phyloP scores from a whole-genome alignment of 2,888 invertebrate genomes.

The Chymomyza procnemis region DNA sequence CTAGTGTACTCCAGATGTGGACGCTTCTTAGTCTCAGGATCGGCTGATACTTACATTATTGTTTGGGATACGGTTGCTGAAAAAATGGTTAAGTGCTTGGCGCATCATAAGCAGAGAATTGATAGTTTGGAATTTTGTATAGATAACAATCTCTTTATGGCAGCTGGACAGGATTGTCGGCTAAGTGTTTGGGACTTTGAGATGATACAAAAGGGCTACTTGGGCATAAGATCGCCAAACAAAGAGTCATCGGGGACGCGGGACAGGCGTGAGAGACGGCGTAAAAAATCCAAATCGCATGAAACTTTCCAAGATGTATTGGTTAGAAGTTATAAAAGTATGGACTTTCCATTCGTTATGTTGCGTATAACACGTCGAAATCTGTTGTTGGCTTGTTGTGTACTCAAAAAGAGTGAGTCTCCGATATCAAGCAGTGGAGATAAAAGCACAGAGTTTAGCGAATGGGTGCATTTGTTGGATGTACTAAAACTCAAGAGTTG shows the following conservation, averaged over 20 bases:
- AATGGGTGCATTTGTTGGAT: conserved; percentile 37
- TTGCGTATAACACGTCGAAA: conserved; percentile 37
- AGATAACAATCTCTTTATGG: conserved; percentile 47
- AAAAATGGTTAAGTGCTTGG: conserved; percentile 23
- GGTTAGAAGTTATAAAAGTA: conserved; percentile 21
- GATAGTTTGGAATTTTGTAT: conserved; percentile 33
- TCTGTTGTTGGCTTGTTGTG: conserved; percentile 36
- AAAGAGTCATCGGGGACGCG: not conserved
- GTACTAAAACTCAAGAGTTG: conserved; percentile 26
- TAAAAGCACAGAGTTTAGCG: not conserved
- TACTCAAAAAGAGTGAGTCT: conserved; percentile 1
- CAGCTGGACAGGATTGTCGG: conserved; percentile 39
- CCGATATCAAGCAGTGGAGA: not conserved
- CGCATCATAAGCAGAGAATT: conserved; percentile 31
- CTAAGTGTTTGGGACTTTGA: conserved; percentile 52
- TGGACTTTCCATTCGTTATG: conserved; percentile 27
- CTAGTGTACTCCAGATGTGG: conserved; percentile 50
- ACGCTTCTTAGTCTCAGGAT: conserved; percentile 45
- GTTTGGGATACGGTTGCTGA: conserved; percentile 46
- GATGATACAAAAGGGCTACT: not conserved
- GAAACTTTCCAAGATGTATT: not conserved
- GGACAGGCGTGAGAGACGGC: not conserved
- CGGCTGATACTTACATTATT: conserved; percentile 37
- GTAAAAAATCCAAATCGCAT: not conserved
- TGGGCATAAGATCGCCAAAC: not conserved